These are phyloP conservation scores for Odobenus rosmarus DNA, from an alignment of 2,113 vertebrate genomes.

Conservation along the genomic window DNA sequence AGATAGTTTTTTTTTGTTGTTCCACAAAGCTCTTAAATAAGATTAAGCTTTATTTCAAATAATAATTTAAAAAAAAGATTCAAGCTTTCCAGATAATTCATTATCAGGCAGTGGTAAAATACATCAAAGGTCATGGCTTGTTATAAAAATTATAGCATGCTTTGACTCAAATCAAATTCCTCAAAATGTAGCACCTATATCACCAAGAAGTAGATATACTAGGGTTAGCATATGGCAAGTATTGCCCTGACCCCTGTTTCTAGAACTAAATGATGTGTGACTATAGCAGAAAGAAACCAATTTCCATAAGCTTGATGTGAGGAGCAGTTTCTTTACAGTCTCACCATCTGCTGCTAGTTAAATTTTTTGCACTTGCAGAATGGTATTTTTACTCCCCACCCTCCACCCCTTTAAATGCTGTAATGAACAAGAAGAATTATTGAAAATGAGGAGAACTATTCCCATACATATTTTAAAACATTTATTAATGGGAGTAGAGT, in stretches of 20 bases:
- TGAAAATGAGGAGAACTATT: constrained; percentile 64
- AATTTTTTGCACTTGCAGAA: constrained; percentile 47
- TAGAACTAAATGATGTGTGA: neutral
- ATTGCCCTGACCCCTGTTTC: constrained; percentile 53
- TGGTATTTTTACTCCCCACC: constrained; percentile 60
- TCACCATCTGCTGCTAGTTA: constrained; percentile 71
- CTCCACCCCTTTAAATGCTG: constrained; percentile 30
- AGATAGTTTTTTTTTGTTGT: neutral
- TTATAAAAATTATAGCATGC: constrained; percentile 20
- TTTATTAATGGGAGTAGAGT: constrained; percentile 65
- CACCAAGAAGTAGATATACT: neutral
- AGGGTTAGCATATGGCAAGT: constrained; percentile 10
- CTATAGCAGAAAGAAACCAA: constrained; percentile 26
- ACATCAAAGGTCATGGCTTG: constrained; percentile 21
- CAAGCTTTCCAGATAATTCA: neutral
- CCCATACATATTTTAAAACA: constrained; percentile 45
- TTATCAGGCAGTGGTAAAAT: constrained; percentile 3
- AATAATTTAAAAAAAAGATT: neutral
- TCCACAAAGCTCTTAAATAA: neutral
- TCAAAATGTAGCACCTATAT: neutral
- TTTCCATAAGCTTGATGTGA: constrained; percentile 51
- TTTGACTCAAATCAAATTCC: constrained; percentile 9
- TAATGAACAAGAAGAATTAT: constrained; percentile 66
- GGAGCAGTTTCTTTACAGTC: constrained; percentile 49
- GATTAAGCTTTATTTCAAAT: neutral